Evolutionary conservation across 2,797 vertebrate species (phyloP), one percentile per base, ranked within the genome.

Genomic region (Potorous gilbertii): DNA sequence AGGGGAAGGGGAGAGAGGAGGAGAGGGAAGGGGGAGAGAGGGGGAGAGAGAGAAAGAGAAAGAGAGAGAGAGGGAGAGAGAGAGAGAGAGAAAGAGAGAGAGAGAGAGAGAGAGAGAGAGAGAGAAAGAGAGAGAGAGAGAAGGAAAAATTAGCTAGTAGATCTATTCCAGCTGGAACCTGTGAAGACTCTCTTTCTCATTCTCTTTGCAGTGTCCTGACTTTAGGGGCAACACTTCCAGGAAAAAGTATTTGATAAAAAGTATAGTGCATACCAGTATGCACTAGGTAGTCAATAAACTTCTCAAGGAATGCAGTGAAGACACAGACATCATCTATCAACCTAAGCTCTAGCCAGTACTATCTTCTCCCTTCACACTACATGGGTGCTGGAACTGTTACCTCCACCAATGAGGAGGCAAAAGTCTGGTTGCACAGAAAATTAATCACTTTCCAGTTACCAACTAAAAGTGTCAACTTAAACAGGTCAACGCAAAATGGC

Each of bases 11-110:
- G 21, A 57, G 27, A 21, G 8, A 56, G 6, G 56, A 1, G 8
- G 56, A 1, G 6, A 27, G 56, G 9, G 3, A 31, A 0, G 9
- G 31, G 57, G 3, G 9, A 31, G 10, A 10, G 12, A 34, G 4
- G 2, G 13, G 14, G 29, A 34, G 0, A 1, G 3, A 34, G 11
- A 2, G 11, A 13, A 14, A 3, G 57, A 12, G 31, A 8, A 10
- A 29, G 10, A 13, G 13, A 14, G 34, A 2, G 31, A n/a, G 16
- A 9, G 14, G 8, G 12, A 8, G n/a, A n/a, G n/a, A n/a, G n/a
- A n/a, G n/a, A n/a, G n/a, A n/a, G n/a, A n/a, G n/a, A n/a, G n/a
- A n/a, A n/a, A n/a, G n/a, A n/a, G n/a, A 10, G 56, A 9, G 5
- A 16, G 5, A 24, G 18, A 57, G 24, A 24, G 6, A 56, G 57